Evolutionary conservation across 2,888 invertebrate genomes (phyloP).

Genomic region (Cataglyphis altisquamis): DNA sequence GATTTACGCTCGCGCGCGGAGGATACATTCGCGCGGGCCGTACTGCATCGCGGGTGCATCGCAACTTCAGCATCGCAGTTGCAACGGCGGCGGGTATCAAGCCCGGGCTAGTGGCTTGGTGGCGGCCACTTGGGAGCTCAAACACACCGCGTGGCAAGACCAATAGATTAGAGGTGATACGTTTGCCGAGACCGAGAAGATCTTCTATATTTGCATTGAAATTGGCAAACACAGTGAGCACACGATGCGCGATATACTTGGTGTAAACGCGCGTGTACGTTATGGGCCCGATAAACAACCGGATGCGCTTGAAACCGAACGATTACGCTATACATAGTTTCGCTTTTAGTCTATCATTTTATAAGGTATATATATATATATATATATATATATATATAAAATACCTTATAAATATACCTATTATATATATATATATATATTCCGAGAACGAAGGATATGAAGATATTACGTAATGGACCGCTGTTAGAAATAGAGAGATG

Average conservation of each 20-base stretch:
- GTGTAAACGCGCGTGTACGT: slow-evolving; percentile 46
- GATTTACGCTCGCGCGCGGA: slow-evolving; percentile 43
- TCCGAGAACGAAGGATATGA: background rate
- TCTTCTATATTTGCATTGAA: slow-evolving; percentile 81
- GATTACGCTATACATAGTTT: slow-evolving; percentile 37
- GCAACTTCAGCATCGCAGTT: background rate
- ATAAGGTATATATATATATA: background rate
- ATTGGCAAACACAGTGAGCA: slow-evolving; percentile 76
- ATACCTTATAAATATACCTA: no score
- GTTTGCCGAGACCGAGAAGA: slow-evolving; percentile 73
- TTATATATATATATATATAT: no score
- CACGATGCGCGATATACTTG: slow-evolving; percentile 31
- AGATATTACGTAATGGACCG: background rate
- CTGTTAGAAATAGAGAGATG: background rate
- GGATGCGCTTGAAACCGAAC: slow-evolving; percentile 48
- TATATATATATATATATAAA: background rate
- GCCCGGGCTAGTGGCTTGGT: slow-evolving; percentile 30
- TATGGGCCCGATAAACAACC: slow-evolving; percentile 60
- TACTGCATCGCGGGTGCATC: slow-evolving; percentile 52
- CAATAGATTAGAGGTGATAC: slow-evolving; percentile 74
- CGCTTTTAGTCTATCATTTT: slow-evolving; percentile 49
- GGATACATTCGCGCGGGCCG: slow-evolving; percentile 30
- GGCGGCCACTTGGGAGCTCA: slow-evolving; percentile 62
- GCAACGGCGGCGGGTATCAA: slow-evolving; percentile 40
- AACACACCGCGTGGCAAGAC: slow-evolving; percentile 67